Evolutionary conservation across 1,140 invertebrate genomes (phyloP).

Genomic region (Aphelenchoides fujianensis): DNA sequence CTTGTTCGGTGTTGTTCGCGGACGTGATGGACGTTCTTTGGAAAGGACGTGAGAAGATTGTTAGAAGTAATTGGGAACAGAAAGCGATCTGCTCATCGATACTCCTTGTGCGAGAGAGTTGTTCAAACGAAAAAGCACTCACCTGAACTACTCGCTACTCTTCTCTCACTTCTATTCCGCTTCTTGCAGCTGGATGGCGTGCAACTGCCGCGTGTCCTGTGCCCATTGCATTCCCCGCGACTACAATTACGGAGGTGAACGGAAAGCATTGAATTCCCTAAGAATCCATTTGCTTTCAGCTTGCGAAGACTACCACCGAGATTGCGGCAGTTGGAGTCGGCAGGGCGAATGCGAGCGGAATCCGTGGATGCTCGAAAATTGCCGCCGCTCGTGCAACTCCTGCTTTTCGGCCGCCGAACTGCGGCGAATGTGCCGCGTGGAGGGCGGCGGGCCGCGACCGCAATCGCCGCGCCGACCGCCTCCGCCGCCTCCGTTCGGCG

Average conservation of each 20-base stretch:
- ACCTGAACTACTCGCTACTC: too few relatives aligned
- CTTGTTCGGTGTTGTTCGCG: too few relatives aligned
- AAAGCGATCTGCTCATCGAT: too few relatives aligned
- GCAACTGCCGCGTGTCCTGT: slow-evolving; percentile 45
- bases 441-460: slow-evolving; percentile 77
- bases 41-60: too few relatives aligned
- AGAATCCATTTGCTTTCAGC: slow-evolving; percentile 30
- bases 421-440: slow-evolving; percentile 64
- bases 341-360: slow-evolving; percentile 40
- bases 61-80: too few relatives aligned
- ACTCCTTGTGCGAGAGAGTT: too few relatives aligned
- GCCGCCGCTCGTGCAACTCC: slow-evolving; percentile 93
- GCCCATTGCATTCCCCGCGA: slow-evolving; percentile 45
- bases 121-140: too few relatives aligned
- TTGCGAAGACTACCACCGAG: slow-evolving; percentile 35
- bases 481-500: not conserved
- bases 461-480: slow-evolving; percentile 83
- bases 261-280: not conserved
- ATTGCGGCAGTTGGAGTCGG: slow-evolving; percentile 31
- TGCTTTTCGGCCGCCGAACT: slow-evolving; percentile 92
- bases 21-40: too few relatives aligned
- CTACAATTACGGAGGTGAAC: slow-evolving; percentile 41
- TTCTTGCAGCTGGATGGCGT: too few relatives aligned
- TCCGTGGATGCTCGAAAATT: slow-evolving; percentile 68
- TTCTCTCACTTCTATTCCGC: too few relatives aligned